These are phyloP conservation scores for Salvator merianae DNA, from an alignment of 2,113 vertebrate genomes.

Conservation along the genomic window DNA sequence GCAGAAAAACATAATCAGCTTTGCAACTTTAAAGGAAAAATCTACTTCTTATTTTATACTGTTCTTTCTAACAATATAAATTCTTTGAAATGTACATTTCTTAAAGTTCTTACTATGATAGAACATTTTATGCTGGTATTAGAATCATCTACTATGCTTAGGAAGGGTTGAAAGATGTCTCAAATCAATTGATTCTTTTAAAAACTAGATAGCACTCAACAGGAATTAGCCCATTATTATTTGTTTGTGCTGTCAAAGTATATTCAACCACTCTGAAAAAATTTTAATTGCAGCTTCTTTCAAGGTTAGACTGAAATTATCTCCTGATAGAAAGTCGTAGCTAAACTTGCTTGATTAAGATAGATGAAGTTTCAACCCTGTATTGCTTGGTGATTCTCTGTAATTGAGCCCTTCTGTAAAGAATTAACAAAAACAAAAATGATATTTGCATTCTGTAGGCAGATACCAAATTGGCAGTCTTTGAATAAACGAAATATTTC, in stretches of 20 bases:
- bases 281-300: background rate
- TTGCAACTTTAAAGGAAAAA: background rate
- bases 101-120: background rate
- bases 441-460: background rate
- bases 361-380: background rate
- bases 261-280: background rate
- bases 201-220: too few species aligned
- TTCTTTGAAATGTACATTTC: background rate
- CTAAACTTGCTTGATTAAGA: background rate
- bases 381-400: background rate
- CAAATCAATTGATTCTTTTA: background rate
- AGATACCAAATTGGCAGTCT: background rate
- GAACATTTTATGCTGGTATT: background rate
- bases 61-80: background rate
- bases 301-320: background rate
- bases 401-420: background rate
- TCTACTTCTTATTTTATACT: background rate
- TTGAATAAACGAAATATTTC: background rate
- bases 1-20: background rate
- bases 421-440: background rate
- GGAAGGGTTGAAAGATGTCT: background rate
- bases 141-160: background rate
- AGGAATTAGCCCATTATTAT: background rate
- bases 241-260: background rate
- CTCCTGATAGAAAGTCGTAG: background rate